These are phyloP conservation scores for Perithous albicinctus DNA, from an alignment of 2,888 invertebrate species.

Conservation along the genomic window DNA sequence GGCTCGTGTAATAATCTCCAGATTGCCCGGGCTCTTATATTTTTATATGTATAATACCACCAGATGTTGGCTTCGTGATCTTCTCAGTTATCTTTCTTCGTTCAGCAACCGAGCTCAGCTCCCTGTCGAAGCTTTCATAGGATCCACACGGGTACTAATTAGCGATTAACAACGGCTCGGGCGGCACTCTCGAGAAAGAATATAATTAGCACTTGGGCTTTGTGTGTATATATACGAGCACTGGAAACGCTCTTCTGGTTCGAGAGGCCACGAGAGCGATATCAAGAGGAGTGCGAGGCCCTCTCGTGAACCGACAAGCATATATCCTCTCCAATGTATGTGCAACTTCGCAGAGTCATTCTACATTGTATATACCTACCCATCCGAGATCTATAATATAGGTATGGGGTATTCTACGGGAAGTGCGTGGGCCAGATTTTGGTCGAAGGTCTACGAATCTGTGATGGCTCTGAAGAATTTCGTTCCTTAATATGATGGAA, in stretches of 20 bases:
- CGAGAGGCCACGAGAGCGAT: conserved; percentile 48
- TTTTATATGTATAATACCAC: not conserved
- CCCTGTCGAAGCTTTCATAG: conserved; percentile 68
- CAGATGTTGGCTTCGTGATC: not conserved
- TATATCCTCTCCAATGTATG: conserved; percentile 38
- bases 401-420: not conserved
- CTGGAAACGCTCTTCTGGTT: conserved; percentile 47
- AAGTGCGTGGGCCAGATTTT: not conserved
- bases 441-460: too few relatives aligned
- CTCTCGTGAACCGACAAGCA: conserved; percentile 34
- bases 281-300: conserved; percentile 22
- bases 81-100: conserved; percentile 24
- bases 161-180: conserved; percentile 78
- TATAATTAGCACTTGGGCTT: conserved; percentile 79
- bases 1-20: conserved; percentile 27
- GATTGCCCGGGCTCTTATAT: conserved; percentile 14
- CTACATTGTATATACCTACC: conserved; percentile 57
- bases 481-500: too few relatives aligned
- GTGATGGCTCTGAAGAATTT: too few relatives aligned
- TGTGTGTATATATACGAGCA: conserved; percentile 54
- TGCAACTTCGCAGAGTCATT: conserved; percentile 72
- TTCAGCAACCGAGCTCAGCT: conserved; percentile 29
- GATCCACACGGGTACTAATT: conserved; percentile 76
- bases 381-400: conserved; percentile 7
- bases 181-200: conserved; percentile 76